Evolutionary conservation across 2,113 vertebrate species (phyloP), one percentile per base, ranked within the genome.

Genomic region (Apaloderma vittatum): DNA sequence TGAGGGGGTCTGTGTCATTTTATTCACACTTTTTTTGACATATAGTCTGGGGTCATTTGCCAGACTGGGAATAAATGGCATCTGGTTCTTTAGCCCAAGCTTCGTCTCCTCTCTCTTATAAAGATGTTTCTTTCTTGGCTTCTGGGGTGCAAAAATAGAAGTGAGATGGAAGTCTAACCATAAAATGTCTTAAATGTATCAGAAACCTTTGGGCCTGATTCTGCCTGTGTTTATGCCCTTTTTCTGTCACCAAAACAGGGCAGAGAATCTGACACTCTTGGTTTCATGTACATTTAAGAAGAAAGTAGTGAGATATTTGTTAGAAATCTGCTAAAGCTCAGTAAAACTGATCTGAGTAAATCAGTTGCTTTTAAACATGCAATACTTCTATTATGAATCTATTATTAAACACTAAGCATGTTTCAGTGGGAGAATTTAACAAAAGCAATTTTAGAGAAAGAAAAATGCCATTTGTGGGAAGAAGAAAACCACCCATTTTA

Each of bases 11-110:
- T 97, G 96, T 45, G 80, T 90, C 55, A 2, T 97, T 97, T 97
- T 93, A 93, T 87, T 97, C 86, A 94, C 89, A 95, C 93, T 86
- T 95, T 86, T 95, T 92, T 94, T 84, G 68, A 92, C 88, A 7
- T 55, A 57, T 67, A 79, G 70, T 74, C 65, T 9, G 45, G 88
- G 66, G 75, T 90, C 65, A 70, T 75, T 96, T 96, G 96, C 96
- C 94, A 96, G 92, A 83, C 66, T 94, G 91, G 87, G 95, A 95
- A 76, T 94, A 93, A 95, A 88, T 67, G 93, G 79, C 88, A 86
- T 96, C 75, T 97, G 95, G 93, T 59, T 89, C 90, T 92, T 40
- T 72, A 94, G 45, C 34, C 36, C 36, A 71, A 77, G 74, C 21
- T 95, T 61, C 46, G 79, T 86, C 72, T 86, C 78, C 65, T 83